phyloP scores from a whole-genome alignment of 2,113 vertebrate species.

The Pelvicachromis taeniatus region DNA sequence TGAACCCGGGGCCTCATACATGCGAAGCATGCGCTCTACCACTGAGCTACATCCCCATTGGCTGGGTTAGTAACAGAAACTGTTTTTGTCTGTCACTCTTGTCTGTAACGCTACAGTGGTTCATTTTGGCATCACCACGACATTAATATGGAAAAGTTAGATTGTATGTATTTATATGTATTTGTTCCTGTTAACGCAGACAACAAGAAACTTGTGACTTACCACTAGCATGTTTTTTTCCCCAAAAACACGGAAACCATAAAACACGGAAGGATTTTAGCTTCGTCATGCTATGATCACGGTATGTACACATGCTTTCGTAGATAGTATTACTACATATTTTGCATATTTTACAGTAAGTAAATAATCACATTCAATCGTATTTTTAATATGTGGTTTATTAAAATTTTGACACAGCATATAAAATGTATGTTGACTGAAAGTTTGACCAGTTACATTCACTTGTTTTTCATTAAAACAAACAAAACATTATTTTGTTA shows the following conservation, averaged over 20 bases:
- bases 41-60: constrained; percentile 82
- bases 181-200: not conserved
- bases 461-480: not conserved
- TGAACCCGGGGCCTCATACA: constrained; percentile 84
- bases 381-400: not conserved
- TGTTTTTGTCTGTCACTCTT: too few species aligned
- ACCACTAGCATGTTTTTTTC: not conserved
- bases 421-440: not conserved
- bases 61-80: accelerated
- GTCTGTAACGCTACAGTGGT: not conserved
- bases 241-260: not conserved
- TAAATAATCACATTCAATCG: not conserved
- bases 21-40: constrained; percentile 85
- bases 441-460: not conserved
- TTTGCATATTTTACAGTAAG: not conserved
- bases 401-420: not conserved
- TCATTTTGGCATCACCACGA: not conserved
- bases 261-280: not conserved
- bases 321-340: not conserved
- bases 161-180: too few species aligned
- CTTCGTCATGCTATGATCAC: not conserved
- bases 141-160: not conserved
- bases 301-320: not conserved
- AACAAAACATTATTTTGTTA: not conserved
- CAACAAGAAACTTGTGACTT: not conserved